These are phyloP conservation scores for Zele albiditarsus DNA, from an alignment of 2,888 invertebrate species.

Conservation along the genomic window DNA sequence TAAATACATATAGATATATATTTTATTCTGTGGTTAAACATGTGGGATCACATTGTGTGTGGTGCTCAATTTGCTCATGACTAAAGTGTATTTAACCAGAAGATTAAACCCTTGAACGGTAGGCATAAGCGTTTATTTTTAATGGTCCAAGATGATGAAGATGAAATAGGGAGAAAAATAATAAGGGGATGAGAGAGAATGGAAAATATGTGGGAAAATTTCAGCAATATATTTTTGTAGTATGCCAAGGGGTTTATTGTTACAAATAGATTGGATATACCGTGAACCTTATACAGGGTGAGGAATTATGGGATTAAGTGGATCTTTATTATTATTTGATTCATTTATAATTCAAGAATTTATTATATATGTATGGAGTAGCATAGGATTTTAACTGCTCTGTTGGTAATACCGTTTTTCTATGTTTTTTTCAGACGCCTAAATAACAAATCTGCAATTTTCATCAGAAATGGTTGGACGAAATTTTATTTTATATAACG, in stretches of 20 bases:
- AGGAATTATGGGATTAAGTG: neutral
- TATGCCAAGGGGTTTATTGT: neutral
- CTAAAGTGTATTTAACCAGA: constrained; percentile 24
- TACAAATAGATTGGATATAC: neutral
- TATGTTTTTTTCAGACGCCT: neutral
- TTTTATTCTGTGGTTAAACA: neutral
- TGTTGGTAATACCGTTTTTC: neutral
- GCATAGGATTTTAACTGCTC: neutral
- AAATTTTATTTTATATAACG: too few relatives aligned
- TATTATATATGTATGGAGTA: neutral
- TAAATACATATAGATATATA: neutral
- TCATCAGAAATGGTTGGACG: too few relatives aligned
- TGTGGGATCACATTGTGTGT: neutral
- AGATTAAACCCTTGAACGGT: constrained; percentile 32
- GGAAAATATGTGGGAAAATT: neutral
- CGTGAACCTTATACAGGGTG: neutral
- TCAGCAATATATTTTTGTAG: neutral
- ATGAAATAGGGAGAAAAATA: neutral
- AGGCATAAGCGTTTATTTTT: neutral
- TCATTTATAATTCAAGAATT: neutral
- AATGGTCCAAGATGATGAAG: neutral
- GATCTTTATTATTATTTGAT: neutral
- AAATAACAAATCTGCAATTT: too few relatives aligned
- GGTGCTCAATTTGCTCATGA: constrained; percentile 1
- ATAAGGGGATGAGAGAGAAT: neutral